Evolutionary conservation across 2,888 invertebrate genomes (phyloP).

Genomic region (Charanyca ferruginea): DNA sequence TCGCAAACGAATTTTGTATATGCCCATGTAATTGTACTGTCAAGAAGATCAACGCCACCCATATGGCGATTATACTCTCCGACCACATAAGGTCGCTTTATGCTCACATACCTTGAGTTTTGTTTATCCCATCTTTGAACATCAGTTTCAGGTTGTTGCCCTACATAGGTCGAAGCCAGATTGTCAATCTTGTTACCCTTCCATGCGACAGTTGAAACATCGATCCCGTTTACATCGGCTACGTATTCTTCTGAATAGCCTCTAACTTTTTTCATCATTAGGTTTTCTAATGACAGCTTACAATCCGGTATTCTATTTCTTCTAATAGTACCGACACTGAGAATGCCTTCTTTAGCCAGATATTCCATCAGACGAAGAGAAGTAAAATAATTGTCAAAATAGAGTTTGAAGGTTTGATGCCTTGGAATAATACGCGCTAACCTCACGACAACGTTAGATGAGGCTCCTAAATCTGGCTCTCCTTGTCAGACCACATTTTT

Average conservation of each 20-base stretch:
- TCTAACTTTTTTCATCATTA: background rate
- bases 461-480: slow-evolving; percentile 4
- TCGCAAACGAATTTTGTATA: background rate
- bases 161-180: background rate
- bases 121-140: slow-evolving; percentile 10
- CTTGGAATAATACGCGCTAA: slow-evolving; percentile 2
- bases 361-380: background rate
- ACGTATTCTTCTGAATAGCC: slow-evolving; percentile 5
- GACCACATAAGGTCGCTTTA: slow-evolving; percentile 6
- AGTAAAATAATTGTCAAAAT: background rate
- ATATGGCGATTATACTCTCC: no score
- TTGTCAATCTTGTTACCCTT: background rate
- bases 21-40: slow-evolving; percentile 17
- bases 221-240: slow-evolving; percentile 6
- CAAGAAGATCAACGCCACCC: no score
- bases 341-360: background rate
- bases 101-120: background rate
- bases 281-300: background rate
- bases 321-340: background rate
- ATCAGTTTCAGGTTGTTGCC: background rate
- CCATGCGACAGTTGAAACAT: background rate
- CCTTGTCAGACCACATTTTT: background rate
- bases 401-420: background rate
- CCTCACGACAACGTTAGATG: background rate
- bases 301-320: background rate